These are phyloP conservation scores for Tethea ocularis DNA, from an alignment of 2,888 invertebrate species.

Conservation along the genomic window DNA sequence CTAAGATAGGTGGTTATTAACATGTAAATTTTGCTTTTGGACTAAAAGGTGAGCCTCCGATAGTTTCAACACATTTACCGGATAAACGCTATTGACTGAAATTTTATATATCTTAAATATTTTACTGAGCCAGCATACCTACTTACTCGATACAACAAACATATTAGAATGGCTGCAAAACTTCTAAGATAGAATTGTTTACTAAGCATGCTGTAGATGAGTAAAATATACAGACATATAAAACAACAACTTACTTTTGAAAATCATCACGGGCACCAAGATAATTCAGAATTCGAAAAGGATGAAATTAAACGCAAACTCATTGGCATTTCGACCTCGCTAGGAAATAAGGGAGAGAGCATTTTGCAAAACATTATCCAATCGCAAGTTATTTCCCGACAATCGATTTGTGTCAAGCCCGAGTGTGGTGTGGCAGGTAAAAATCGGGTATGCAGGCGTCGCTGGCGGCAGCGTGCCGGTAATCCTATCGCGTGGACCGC, in stretches of 20 bases:
- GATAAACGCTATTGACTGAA: no score
- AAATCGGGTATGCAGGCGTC: slow-evolving; percentile 47
- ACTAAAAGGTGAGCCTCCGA: no score
- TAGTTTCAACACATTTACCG: no score
- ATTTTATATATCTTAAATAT: no score
- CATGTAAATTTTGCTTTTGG: no score
- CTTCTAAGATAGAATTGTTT: no score
- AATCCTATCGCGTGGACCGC: slow-evolving; percentile 67
- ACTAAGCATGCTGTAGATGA: no score
- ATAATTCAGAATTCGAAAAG: background rate
- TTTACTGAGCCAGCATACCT: no score
- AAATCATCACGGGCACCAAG: background rate
- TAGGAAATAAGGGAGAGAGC: slow-evolving; percentile 29
- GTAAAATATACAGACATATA: no score
- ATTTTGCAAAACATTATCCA: slow-evolving; percentile 56
- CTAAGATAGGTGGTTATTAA: no score
- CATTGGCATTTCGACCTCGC: background rate
- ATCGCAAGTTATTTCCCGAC: slow-evolving; percentile 60
- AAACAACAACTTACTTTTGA: background rate
- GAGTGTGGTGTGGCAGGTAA: slow-evolving; percentile 62
- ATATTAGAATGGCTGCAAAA: no score
- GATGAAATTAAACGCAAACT: background rate
- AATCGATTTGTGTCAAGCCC: slow-evolving; percentile 66
- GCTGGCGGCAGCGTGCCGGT: slow-evolving; percentile 58
- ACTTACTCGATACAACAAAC: no score